Base-by-base conservation (phyloP, 2,888 invertebrate genomes). In the Listrodromus nycthemerus region DNA sequence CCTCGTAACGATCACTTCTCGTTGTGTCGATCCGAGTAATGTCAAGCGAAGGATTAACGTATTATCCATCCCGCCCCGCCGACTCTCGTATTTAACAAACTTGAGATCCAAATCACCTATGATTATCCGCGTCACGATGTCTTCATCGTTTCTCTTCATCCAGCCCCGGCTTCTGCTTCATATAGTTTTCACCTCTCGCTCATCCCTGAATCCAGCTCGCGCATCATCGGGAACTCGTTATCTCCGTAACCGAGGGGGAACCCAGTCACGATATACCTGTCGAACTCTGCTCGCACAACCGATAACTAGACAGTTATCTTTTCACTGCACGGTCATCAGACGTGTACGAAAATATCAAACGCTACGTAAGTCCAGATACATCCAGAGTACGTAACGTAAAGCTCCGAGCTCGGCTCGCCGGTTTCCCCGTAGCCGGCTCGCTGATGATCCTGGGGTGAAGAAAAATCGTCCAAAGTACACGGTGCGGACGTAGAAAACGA, bases 121-220 rank as follows among this genome's bases (percentile, higher is more conserved):
- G 82, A 85, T 86, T 85, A 86, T 83, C 81, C 80, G 27, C 61
- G 75, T 81, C 85, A 86, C 86, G 86, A 86, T 82, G 82, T 85
- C 86, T 86, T 86, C 83, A 85, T 86, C 83, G 83, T 86, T 76
- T 84, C 78, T 75, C 74, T 37, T 73, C 74, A 21, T 24, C 4
- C 24, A 30, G 33, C 58, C 50, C 66, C 45, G 55, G 55, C 58
- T 69, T 33, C 58, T 37, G 30, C 48, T 50, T 66, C 81, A 21
- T 65, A 70, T 65, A 37, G 13, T 61, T 58, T 73, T 45, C 16
- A 55, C 24, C 78, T 45, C 30, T 76, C 58, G 66, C 55, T 24
- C 24, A 55, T 55, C 55, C 45, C 78, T 45, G 65, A 70, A 75
- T 65, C 74, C 74, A n/a, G 45, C 55, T 10, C 55, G 21, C 55